A percentile compares a stretch with the other conserved stretches of the same genome.
These are phyloP conservation scores for Limulus polyphemus DNA, from an alignment of 2,888 invertebrate species.

Conservation along the genomic window DNA sequence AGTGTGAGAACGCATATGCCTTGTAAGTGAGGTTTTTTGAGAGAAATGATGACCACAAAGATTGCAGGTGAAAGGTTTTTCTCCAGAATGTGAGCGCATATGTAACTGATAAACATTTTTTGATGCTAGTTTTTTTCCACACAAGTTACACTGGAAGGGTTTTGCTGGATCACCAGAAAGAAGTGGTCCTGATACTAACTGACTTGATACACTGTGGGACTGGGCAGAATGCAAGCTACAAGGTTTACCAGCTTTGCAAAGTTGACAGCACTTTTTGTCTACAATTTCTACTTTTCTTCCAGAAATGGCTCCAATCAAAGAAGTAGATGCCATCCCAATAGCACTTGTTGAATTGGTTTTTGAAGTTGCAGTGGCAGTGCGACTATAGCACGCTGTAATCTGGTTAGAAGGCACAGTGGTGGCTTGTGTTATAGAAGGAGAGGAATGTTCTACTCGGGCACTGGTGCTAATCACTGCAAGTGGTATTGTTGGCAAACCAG, in stretches of 20 bases:
- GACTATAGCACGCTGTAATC: too few relatives aligned
- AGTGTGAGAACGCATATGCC: conserved; percentile 48
- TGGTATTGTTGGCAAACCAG: too few relatives aligned
- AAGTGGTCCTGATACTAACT: conserved; percentile 15
- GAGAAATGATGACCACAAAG: conserved; percentile 60
- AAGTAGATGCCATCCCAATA: too few relatives aligned
- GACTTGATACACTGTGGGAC: conserved; percentile 7
- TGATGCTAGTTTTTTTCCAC: conserved; percentile 27
- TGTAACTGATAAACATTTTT: conserved; percentile 39
- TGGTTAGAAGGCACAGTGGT: too few relatives aligned
- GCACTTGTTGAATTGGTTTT: too few relatives aligned
- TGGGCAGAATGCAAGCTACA: conserved; percentile 21
- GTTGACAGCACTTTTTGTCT: conserved; percentile 13
- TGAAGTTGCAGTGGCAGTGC: too few relatives aligned
- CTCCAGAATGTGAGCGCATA: conserved; percentile 55
- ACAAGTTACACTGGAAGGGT: conserved; percentile 25
- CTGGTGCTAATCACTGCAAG: too few relatives aligned
- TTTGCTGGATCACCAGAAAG: conserved; percentile 26
- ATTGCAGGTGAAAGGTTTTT: conserved; percentile 55
- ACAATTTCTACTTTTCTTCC: background rate
- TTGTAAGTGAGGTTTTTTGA: conserved; percentile 60
- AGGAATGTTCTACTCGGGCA: too few relatives aligned
- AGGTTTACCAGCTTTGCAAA: conserved; percentile 22
- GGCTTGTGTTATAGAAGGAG: too few relatives aligned
- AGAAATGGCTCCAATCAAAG: too few relatives aligned